phyloP scores from a whole-genome alignment of 2,113 vertebrate genomes.

The Oncorhynchus keta region DNA sequence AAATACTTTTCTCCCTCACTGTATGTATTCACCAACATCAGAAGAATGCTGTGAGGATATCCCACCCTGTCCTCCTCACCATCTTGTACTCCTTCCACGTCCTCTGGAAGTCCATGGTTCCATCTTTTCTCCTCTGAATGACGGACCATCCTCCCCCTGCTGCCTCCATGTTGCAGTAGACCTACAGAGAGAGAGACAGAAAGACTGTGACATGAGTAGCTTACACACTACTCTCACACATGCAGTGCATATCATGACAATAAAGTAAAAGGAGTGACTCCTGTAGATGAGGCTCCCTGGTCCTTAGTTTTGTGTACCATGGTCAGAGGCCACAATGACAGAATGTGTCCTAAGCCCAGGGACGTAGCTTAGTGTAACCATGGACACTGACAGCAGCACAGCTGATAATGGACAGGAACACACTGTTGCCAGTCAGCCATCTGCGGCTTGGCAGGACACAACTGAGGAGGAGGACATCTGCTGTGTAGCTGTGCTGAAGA shows the following conservation, averaged over 20 bases:
- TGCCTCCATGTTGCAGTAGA: constrained; percentile 95
- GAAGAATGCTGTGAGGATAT: no score
- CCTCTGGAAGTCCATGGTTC: constrained; percentile 92
- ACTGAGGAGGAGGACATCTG: neutral
- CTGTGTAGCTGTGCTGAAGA: neutral
- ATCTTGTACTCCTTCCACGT: constrained; percentile 97
- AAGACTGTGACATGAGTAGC: neutral
- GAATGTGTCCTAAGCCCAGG: neutral
- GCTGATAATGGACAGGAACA: neutral
- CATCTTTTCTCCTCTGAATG: constrained; percentile 90
- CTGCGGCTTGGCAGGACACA: neutral
- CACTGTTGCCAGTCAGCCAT: neutral
- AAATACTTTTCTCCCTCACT: no score
- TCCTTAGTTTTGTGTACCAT: no score
- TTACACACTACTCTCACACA: neutral
- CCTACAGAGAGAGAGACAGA: constrained; percentile 69
- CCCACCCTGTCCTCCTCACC: constrained; percentile 71
- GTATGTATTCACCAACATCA: no score
- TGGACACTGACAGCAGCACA: neutral
- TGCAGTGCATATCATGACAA: no score
- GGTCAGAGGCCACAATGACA: neutral
- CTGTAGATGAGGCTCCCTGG: no score
- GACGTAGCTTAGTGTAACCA: neutral
- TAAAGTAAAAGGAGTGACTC: neutral
- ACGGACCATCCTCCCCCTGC: constrained; percentile 93